Conservation (phyloP, 2,113 vertebrate species). For the Dromas ardeola region DNA sequence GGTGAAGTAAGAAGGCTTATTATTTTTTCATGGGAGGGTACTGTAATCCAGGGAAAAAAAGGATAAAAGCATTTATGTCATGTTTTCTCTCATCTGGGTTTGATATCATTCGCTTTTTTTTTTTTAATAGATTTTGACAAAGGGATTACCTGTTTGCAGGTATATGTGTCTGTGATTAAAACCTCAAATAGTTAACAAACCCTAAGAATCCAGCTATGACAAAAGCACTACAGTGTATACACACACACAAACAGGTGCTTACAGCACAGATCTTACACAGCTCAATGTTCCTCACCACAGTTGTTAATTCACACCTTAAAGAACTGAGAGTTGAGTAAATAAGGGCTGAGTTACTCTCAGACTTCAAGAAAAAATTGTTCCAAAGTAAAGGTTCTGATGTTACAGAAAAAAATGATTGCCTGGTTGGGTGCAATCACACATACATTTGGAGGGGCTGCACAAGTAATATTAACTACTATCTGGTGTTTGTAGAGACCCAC, state of each 20-base stretch:
- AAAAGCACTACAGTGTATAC: background rate
- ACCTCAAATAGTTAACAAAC: background rate
- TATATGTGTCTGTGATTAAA: background rate
- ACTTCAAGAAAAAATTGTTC: background rate
- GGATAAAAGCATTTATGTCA: background rate
- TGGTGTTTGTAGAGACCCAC: background rate
- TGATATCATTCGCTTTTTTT: background rate
- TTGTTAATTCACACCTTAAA: background rate
- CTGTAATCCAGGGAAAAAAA: background rate
- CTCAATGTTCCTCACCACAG: background rate
- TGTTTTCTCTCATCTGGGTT: background rate
- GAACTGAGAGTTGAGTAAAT: background rate
- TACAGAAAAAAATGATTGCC: background rate
- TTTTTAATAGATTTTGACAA: background rate
- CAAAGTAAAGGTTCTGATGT: background rate
- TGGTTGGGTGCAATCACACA: background rate
- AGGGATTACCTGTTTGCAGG: background rate
- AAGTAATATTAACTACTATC: background rate
- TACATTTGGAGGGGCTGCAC: background rate
- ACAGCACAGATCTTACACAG: background rate
- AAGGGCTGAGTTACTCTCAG: background rate
- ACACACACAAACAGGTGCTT: background rate
- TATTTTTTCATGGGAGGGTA: background rate
- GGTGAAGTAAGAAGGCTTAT: background rate
- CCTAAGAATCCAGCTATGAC: background rate